Evolutionary conservation across 2,888 invertebrate species (phyloP).

Genomic region (Callimorpha dominula): DNA sequence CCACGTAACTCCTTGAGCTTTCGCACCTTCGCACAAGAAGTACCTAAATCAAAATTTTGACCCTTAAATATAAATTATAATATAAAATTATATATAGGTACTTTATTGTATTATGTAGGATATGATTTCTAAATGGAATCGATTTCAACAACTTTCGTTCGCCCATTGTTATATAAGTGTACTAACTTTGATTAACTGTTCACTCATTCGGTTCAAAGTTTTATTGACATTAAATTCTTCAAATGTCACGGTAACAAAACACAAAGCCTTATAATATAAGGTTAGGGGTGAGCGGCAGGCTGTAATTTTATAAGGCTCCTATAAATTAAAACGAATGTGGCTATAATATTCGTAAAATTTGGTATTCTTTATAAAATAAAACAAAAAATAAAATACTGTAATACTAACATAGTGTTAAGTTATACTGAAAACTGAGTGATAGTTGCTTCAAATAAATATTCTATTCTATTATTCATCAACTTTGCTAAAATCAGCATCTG

Average conservation of each 20-base stretch:
- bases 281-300: neutral
- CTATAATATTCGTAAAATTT: neutral
- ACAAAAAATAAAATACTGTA: no score
- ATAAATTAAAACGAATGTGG: neutral
- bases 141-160: slow-evolving; percentile 1
- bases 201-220: slow-evolving; percentile 29
- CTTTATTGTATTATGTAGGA: neutral
- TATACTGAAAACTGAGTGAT: no score
- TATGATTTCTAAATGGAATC: neutral
- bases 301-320: neutral
- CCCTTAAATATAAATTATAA: neutral
- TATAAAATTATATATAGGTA: neutral
- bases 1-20: no score
- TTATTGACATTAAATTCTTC: slow-evolving; percentile 39
- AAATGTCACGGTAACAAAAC: slow-evolving; percentile 35
- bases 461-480: no score
- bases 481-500: neutral
- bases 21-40: no score
- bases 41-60: neutral
- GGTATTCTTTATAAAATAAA: no score
- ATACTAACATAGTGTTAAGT: no score
- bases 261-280: slow-evolving; percentile 28
- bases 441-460: no score
- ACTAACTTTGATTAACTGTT: slow-evolving; percentile 22
- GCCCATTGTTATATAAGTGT: slow-evolving; percentile 4